phyloP scores from a whole-genome alignment of 2,888 invertebrate species.

The Toxonevra muliebris region DNA sequence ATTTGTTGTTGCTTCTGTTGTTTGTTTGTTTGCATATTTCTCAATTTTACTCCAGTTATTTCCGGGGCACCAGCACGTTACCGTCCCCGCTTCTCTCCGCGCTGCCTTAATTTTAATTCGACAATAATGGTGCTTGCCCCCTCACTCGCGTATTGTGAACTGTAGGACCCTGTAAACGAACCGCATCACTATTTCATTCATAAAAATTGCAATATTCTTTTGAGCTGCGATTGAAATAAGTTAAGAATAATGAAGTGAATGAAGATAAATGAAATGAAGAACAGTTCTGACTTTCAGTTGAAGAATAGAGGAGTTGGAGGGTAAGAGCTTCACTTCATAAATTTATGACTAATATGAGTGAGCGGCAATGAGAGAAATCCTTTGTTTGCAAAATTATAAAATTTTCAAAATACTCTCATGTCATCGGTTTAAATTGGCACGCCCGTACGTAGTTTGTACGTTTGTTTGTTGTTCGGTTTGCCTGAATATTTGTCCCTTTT shows the following conservation, averaged over 20 bases:
- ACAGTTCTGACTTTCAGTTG: neutral
- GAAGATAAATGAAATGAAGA: too few relatives aligned
- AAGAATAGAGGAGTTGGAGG: neutral
- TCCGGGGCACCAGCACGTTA: too few relatives aligned
- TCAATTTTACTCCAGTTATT: too few relatives aligned
- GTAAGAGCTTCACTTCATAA: neutral
- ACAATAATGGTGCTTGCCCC: neutral
- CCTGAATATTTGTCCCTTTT: neutral
- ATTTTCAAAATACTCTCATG: neutral
- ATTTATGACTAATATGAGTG: slow-evolving; percentile 4
- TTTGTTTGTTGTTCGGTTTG: too few relatives aligned
- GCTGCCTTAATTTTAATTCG: neutral
- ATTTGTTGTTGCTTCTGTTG: too few relatives aligned
- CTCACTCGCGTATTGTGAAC: neutral
- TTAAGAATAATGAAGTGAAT: too few relatives aligned
- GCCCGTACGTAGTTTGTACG: too few relatives aligned
- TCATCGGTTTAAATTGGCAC: too few relatives aligned
- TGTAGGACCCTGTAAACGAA: slow-evolving; percentile 29
- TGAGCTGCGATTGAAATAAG: too few relatives aligned
- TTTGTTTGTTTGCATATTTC: too few relatives aligned
- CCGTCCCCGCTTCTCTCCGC: neutral
- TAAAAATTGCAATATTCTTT: slow-evolving; percentile 11
- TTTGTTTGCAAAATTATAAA: slow-evolving; percentile 38
- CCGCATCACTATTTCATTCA: slow-evolving; percentile 32
- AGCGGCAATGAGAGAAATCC: slow-evolving; percentile 43